phyloP scores from a whole-genome alignment of 1,140 invertebrate species.

The Thaumetopoea pityocampa region DNA sequence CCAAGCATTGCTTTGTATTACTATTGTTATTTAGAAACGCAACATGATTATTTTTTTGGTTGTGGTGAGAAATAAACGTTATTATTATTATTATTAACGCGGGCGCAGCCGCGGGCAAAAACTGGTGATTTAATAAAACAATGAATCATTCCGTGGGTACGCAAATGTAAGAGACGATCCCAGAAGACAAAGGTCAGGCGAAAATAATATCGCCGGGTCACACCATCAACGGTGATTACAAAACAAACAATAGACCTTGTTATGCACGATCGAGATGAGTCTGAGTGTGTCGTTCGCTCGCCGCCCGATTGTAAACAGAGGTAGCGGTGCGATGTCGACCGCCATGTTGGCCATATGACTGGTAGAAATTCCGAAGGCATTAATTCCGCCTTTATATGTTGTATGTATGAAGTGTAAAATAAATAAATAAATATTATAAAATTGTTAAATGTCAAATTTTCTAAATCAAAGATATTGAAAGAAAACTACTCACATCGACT shows the following conservation, averaged over 20 bases:
- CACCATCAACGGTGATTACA: slow-evolving; percentile 22
- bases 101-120: slow-evolving; percentile 3
- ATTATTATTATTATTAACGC: slow-evolving; percentile 1
- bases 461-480: too few species aligned
- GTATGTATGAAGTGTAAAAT: too few species aligned
- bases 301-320: slow-evolving; percentile 12
- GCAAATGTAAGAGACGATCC: slow-evolving; percentile 22
- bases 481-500: too few species aligned
- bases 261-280: slow-evolving; percentile 13
- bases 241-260: slow-evolving; percentile 25
- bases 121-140: slow-evolving; percentile 20
- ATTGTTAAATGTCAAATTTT: too few species aligned
- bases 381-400: too few species aligned
- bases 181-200: slow-evolving; percentile 24
- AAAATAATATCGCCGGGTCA: slow-evolving; percentile 23
- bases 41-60: too few species aligned
- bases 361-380: too few species aligned
- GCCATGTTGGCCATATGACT: too few species aligned
- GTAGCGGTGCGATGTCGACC: slow-evolving; percentile 5
- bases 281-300: slow-evolving; percentile 17
- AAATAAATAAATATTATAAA: too few species aligned
- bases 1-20: too few species aligned
- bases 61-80: background rate
- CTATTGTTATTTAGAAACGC: background rate
- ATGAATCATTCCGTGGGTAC: slow-evolving; percentile 20